Conservation (phyloP, 2,113 vertebrate species). For the Hydrochoerus hydrochaeris region DNA sequence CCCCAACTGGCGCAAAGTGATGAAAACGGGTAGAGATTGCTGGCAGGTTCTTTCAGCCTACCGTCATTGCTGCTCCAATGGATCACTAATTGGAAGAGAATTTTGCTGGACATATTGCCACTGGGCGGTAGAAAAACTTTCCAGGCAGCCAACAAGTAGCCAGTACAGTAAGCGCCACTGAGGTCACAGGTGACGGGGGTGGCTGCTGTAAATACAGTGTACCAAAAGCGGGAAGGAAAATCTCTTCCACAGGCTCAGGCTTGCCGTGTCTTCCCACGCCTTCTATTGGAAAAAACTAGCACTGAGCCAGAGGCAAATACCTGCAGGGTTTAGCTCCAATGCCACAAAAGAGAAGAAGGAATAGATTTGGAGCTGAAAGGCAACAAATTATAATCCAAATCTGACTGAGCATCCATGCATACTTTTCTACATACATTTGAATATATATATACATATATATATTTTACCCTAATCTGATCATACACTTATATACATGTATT, state of each 20-base stretch:
- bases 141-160: not conserved
- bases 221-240: not conserved
- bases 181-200: not conserved
- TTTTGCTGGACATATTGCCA: not conserved
- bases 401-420: not conserved
- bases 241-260: not conserved
- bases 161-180: not conserved
- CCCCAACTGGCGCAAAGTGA: not conserved
- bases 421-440: not conserved
- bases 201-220: not conserved
- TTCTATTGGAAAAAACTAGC: not conserved
- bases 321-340: not conserved
- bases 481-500: not conserved
- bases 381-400: not conserved
- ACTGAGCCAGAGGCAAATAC: not conserved
- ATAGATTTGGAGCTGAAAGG: not conserved
- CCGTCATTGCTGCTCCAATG: not conserved
- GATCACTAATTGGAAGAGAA: not conserved
- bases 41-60: not conserved
- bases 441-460: not conserved
- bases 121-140: not conserved
- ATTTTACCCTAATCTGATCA: not conserved
- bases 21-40: not conserved
- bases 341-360: not conserved
- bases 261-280: not conserved